These are phyloP conservation scores for Thymallus thymallus DNA, from an alignment of 2,113 vertebrate genomes.

Conservation along the genomic window DNA sequence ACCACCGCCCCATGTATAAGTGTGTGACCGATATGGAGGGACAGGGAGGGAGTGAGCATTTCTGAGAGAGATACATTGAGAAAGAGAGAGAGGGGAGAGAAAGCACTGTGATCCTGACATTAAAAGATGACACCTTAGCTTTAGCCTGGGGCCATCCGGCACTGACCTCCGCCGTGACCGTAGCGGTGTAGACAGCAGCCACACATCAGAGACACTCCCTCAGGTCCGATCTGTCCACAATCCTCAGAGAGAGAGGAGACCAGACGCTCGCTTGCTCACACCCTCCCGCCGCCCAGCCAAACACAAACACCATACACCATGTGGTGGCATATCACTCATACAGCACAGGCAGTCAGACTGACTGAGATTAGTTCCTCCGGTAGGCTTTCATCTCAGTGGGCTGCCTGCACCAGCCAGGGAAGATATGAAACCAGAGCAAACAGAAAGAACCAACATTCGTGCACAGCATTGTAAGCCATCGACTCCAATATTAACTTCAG, in stretches of 20 bases:
- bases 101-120: conserved; percentile 32
- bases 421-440: conserved; percentile 20
- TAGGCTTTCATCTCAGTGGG: conserved; percentile 35
- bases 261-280: conserved; percentile 25
- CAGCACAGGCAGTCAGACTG: conserved; percentile 31
- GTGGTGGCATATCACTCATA: conserved; percentile 25
- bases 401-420: conserved; percentile 24
- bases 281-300: not conserved
- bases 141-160: conserved; percentile 23
- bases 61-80: conserved; percentile 21
- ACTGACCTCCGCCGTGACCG: conserved; percentile 60
- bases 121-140: conserved; percentile 27
- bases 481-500: conserved; percentile 11
- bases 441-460: conserved; percentile 9
- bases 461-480: conserved; percentile 10
- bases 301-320: not conserved
- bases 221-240: conserved; percentile 49
- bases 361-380: conserved; percentile 18
- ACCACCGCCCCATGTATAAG: no score
- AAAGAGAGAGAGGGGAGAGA: conserved; percentile 6
- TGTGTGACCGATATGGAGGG: no score
- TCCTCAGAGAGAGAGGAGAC: conserved; percentile 52
- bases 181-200: conserved; percentile 60
- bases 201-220: conserved; percentile 54
- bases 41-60: not conserved